These are phyloP conservation scores for Chydorus sphaericus DNA, from an alignment of 2,888 invertebrate species.

Conservation along the genomic window DNA sequence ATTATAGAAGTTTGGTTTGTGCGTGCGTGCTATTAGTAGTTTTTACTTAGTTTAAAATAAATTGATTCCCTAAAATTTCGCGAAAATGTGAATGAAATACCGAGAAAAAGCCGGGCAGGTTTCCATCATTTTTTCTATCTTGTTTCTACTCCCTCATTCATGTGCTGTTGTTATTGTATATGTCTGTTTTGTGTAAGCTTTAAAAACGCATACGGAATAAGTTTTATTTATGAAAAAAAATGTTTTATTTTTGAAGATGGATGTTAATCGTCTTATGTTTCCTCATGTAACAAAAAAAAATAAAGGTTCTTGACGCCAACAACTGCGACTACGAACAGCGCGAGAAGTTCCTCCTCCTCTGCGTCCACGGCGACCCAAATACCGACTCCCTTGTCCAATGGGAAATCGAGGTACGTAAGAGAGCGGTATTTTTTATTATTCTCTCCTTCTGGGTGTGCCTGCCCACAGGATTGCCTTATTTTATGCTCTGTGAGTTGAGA, in stretches of 20 bases:
- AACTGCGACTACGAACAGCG: conserved; percentile 99
- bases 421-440: conserved; percentile 8
- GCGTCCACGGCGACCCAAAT: conserved; percentile 97
- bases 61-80: too few relatives aligned
- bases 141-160: not conserved
- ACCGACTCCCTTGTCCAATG: conserved; percentile 86
- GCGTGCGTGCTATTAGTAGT: too few relatives aligned
- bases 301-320: conserved; percentile 78
- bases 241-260: not conserved
- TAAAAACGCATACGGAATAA: not conserved
- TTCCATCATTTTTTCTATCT: conserved; percentile 14
- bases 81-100: too few relatives aligned
- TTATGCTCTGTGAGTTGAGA: too few relatives aligned
- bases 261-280: not conserved
- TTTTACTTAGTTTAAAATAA: too few relatives aligned
- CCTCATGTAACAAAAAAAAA: not conserved
- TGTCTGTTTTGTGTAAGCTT: not conserved
- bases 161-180: not conserved
- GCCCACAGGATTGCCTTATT: too few relatives aligned
- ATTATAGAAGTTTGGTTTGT: too few relatives aligned
- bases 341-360: conserved; percentile 90
- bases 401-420: conserved; percentile 40
- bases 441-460: too few relatives aligned
- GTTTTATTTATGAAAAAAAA: not conserved
- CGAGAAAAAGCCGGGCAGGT: conserved; percentile 16